Evolutionary conservation across 2,888 invertebrate species (phyloP), one percentile per base, ranked within the genome.

Genomic region (Chirona hameri): DNA sequence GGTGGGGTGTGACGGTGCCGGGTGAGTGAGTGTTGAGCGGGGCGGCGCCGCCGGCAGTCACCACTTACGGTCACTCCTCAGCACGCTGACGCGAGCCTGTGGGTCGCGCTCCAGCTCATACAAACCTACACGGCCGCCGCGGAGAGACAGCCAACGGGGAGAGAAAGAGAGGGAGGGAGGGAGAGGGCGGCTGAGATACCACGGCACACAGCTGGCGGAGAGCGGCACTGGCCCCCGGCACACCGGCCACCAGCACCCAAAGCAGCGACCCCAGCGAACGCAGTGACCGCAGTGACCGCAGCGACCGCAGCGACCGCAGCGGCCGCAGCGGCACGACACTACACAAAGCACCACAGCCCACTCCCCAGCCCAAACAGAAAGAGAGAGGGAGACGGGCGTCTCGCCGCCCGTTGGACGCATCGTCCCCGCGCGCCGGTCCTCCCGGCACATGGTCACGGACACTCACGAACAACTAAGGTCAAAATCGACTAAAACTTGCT

Each of bases 1-100:
- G 52, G 52, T 52, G 52, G 52, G 15, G 52, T 12, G 52, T 52
- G 52, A 52, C 39, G 39, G 39, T 39, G 39, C 2, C 39, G 39
- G 39, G 39, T 39, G 39, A 39, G 39, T 39, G 39, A 39, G 39
- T 39, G 52, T 9, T 4, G 52, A 15, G 52, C 52, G 52, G 60
- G 60, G 24, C 27, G 81, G 39, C 29, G 48, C 39, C 52, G 46
- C 29, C 48, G 9, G 39, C 82, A 18, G 79, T 83, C 31, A 39
- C 87, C 87, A 24, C 86, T 84, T 18, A 86, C 88, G 4, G 88
- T 89, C 80, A 89, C 89, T 27, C 86, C 87, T 83, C 84, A 76
- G 76, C 21, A 76, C 81, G 80, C 84, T 76, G 84, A 85, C 84
- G 84, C 76, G 76, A 21, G 39, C 39, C 27, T 39, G 76, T 1